A percentile compares a stretch with the other conserved stretches of the same genome.
phyloP scores from a whole-genome alignment of 2,888 invertebrate genomes.

The Chrysolina americana region DNA sequence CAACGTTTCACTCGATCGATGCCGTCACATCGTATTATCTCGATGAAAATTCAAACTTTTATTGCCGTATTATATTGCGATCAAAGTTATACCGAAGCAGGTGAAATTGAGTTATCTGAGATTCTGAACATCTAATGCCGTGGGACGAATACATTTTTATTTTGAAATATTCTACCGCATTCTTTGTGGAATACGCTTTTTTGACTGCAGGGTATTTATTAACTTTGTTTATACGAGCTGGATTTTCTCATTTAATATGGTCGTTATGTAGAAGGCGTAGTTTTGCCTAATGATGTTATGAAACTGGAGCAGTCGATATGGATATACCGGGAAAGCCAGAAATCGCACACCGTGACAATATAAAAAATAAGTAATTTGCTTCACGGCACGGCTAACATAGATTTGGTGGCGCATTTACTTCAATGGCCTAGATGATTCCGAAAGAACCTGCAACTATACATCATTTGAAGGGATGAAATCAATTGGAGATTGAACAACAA shows the following conservation, averaged over 20 bases:
- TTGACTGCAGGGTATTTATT: slow-evolving; percentile 16
- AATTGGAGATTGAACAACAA: too few species aligned
- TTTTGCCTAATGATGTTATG: background rate
- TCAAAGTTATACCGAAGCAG: slow-evolving; percentile 25
- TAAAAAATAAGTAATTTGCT: too few species aligned
- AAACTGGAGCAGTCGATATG: background rate
- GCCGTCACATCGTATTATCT: slow-evolving; percentile 10
- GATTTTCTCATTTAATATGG: background rate
- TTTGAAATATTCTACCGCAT: slow-evolving; percentile 17
- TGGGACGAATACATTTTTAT: slow-evolving; percentile 32
- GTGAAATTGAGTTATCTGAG: slow-evolving; percentile 34
- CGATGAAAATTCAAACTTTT: slow-evolving; percentile 22
- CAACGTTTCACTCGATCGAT: background rate
- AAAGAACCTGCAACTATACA: too few species aligned
- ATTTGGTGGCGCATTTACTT: too few species aligned
- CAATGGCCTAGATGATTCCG: too few species aligned
- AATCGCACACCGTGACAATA: too few species aligned
- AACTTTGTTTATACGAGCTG: background rate
- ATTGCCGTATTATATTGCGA: slow-evolving; percentile 29
- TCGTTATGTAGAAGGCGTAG: background rate
- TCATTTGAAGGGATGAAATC: too few species aligned
- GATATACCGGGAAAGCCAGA: too few species aligned
- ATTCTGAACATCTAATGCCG: slow-evolving; percentile 32
- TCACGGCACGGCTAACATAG: too few species aligned
- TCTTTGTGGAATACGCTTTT: slow-evolving; percentile 14